phyloP scores from a whole-genome alignment of 2,888 invertebrate species.

The Andricus quercusramuli region DNA sequence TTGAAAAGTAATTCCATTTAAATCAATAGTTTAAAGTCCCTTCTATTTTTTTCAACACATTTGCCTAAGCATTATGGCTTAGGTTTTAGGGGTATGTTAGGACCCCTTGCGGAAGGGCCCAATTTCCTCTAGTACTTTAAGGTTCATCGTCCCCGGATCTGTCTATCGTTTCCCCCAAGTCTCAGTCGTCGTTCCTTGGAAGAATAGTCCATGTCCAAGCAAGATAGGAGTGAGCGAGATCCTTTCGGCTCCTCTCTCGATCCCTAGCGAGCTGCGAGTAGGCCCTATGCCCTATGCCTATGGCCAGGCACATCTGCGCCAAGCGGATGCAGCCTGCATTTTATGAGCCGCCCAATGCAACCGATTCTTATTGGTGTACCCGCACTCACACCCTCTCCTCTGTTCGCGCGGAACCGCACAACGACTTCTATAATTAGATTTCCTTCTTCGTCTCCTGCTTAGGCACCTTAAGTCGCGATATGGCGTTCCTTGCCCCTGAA shows the following conservation, averaged over 20 bases:
- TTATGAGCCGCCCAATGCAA: conserved; percentile 75
- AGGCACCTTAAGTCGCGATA: conserved; percentile 46
- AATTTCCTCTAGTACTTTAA: conserved; percentile 13
- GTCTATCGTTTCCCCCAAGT: conserved; percentile 12
- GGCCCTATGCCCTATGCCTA: conserved; percentile 45
- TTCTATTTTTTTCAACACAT: too few species aligned
- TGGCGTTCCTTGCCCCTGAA: not conserved
- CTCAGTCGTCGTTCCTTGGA: not conserved
- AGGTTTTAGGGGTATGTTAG: not conserved
- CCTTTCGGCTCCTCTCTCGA: conserved; percentile 9
- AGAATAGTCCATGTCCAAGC: conserved; percentile 3
- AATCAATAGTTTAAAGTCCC: too few species aligned
- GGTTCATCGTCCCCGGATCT: conserved; percentile 31
- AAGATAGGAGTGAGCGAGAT: not conserved
- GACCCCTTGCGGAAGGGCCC: not conserved
- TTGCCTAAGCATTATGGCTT: too few species aligned
- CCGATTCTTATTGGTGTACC: conserved; percentile 71
- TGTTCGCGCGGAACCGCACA: conserved; percentile 60
- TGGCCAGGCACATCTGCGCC: conserved; percentile 72
- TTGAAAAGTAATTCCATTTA: too few species aligned
- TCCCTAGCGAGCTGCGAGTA: conserved; percentile 47
- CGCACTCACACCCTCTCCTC: conserved; percentile 67
- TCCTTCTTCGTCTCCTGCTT: conserved; percentile 48
- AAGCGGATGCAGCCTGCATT: conserved; percentile 77
- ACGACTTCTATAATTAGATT: conserved; percentile 58